phyloP scores from a whole-genome alignment of 2,797 vertebrate genomes.

The Sciaenops ocellatus region DNA sequence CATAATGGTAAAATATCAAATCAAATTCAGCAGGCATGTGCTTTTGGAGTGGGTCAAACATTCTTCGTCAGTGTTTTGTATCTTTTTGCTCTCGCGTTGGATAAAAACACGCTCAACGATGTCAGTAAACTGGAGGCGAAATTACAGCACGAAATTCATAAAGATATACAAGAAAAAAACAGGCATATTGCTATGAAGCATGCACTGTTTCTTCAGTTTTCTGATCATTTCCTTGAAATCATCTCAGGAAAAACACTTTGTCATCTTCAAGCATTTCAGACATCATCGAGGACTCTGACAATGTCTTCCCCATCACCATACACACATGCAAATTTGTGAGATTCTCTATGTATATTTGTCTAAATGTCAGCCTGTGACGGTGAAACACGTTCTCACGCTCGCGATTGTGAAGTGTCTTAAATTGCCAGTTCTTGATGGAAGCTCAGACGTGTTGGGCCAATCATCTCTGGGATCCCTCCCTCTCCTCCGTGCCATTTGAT shows the following conservation, averaged over 20 bases:
- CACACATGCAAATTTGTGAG: conserved; percentile 24
- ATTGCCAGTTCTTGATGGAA: conserved; percentile 50
- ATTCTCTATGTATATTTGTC: conserved; percentile 45
- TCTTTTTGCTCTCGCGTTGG: neutral
- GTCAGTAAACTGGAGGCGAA: neutral
- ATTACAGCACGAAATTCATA: neutral
- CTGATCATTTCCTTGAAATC: conserved; percentile 16
- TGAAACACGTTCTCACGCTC: conserved; percentile 32
- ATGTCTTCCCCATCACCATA: neutral
- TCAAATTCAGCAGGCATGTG: neutral
- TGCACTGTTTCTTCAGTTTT: neutral
- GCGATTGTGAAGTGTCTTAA: conserved; percentile 26
- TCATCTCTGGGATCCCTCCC: conserved; percentile 34
- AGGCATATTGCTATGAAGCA: neutral
- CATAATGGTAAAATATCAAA: neutral
- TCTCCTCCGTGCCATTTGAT: conserved; percentile 42
- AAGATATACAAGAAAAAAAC: neutral
- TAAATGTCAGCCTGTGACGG: conserved; percentile 45
- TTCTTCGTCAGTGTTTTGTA: neutral
- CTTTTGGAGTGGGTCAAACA: neutral
- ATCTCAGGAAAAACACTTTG: conserved; percentile 27
- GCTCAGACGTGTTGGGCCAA: conserved; percentile 51
- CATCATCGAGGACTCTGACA: conserved; percentile 23
- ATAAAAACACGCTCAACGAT: neutral
- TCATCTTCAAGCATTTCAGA: conserved; percentile 23